Base-by-base conservation (phyloP, 2,113 vertebrate genomes). In the Ceyx melanurus region DNA sequence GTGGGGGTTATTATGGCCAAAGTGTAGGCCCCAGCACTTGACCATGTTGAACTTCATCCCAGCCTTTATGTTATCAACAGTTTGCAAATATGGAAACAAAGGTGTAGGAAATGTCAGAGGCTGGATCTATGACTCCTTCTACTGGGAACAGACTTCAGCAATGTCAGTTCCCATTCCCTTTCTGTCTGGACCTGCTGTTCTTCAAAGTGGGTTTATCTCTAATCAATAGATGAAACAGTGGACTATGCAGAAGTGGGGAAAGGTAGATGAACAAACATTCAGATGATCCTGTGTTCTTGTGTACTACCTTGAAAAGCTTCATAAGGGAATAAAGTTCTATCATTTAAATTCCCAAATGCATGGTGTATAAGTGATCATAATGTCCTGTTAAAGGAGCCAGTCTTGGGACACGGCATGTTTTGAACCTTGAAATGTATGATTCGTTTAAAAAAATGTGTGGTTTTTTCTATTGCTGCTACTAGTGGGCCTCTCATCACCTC, bases 381-480 rank as follows among this genome's bases (percentile, higher is more conserved):
- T 19, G n/a, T 75, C 28, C 48, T 61, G 28, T 58, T 86, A 84
- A 92, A 93, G 22, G 33, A 93, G 12, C 6, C 42, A 60, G 22
- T 58, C 71, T 61, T 82, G 90, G 31, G 42, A 73, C 33, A 80
- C 40, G 25, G 31, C 12, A 0, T 87, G 54, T 82, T 92, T 94
- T 85, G 23, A 91, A 84, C 60, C 40, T 60, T 67, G 78, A 72
- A 90, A 89, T 54, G 31, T 62, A 56, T 82, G 54, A 85, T 66
- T 93, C 23, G 66, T 90, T 89, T 76, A 61, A 12, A 5, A 9
- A 64, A 61, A 74, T 10, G 2, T 10, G 2, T 42, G 4, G n/a
- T n/a, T 61, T 70, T 89, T 87, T 79, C 35, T 83, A 21, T 70
- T 78, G 10, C 53, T 64, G 61, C 65, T 86, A 19, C 62, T 50